Evolutionary conservation across 2,113 vertebrate species (phyloP), one percentile per base, ranked within the genome.

Genomic region (Plectropomus leopardus): DNA sequence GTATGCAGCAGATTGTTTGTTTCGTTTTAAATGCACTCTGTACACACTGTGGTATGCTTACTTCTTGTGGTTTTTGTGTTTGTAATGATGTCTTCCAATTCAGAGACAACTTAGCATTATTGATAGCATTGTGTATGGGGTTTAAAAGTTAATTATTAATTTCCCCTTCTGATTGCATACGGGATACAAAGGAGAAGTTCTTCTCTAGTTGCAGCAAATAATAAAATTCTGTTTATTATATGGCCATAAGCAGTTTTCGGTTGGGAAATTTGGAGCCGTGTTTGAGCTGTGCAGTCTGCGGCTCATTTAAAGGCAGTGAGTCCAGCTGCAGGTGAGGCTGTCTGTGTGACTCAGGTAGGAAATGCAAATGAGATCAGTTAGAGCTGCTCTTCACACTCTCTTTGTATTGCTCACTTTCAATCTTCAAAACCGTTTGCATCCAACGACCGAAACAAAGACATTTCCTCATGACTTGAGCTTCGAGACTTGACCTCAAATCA

Each of bases 311-410:
- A 76, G 59, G 72, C 58, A 66, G 78, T 15, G 42, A 26, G 55
- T 45, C 9, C 26, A 26, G 50, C 44, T 47, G 80, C 80, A 86
- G 86, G 79, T 78, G 83, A 80, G 47, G 16, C 77, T 51, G 50
- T 63, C 15, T 64, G 28, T 34, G 30, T 66, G 36, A 48, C 69
- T 50, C 68, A 89, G 77, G 80, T 85, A 90, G 88, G 85, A 91
- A 90, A 93, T 92, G 91, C 92, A 92, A 92, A 93, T 81, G 26
- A 89, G 67, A 24, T 58, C 72, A 83, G 81, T 69, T 61, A 78
- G 60, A 81, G 70, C 80, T 61, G 76, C 57, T 57, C 32, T 67
- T 70, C 58, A 75, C 71, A 6, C n/a, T 59, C 73, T 71, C 59
- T 66, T 57, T 69, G 53, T 72, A 48, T 82, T 55, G 0, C 72